phyloP scores from a whole-genome alignment of 1,140 invertebrate species.

The Pseudomyrmex cubaensis region DNA sequence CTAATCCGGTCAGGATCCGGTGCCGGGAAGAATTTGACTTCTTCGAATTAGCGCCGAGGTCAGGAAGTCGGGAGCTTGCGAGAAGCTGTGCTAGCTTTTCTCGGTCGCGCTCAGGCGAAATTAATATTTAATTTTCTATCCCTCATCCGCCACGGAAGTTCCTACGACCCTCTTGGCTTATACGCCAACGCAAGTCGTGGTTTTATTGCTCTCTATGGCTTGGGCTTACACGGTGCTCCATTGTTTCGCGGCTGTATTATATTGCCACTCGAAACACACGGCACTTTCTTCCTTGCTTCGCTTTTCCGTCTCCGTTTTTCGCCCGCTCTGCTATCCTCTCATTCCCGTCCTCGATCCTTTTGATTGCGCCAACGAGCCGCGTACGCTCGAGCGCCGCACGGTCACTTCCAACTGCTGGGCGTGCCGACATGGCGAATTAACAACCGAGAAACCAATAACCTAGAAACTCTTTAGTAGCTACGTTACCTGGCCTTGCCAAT shows the following conservation, averaged over 20 bases:
- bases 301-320: constrained; percentile 50
- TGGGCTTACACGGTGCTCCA: constrained; percentile 71
- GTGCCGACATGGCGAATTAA: constrained; percentile 71
- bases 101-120: constrained; percentile 67
- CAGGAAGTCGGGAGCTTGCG: constrained; percentile 70
- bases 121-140: constrained; percentile 83
- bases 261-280: constrained; percentile 77
- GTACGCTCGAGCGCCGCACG: constrained; percentile 54
- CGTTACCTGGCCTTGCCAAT: constrained; percentile 9
- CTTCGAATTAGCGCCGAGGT: constrained; percentile 54
- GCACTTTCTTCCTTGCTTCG: constrained; percentile 66
- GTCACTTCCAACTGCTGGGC: constrained; percentile 49
- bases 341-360: constrained; percentile 33
- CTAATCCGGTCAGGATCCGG: constrained; percentile 62
- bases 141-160: constrained; percentile 75
- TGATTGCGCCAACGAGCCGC: constrained; percentile 70
- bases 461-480: constrained; percentile 40
- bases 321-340: constrained; percentile 15
- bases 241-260: constrained; percentile 77
- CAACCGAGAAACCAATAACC: constrained; percentile 70
- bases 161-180: constrained; percentile 76
- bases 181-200: constrained; percentile 67
- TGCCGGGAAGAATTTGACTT: constrained; percentile 63
- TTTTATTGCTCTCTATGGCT: constrained; percentile 74
- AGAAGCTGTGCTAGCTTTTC: constrained; percentile 74